Base-by-base conservation (phyloP, 2,888 invertebrate genomes). In the Bugula neritina region DNA sequence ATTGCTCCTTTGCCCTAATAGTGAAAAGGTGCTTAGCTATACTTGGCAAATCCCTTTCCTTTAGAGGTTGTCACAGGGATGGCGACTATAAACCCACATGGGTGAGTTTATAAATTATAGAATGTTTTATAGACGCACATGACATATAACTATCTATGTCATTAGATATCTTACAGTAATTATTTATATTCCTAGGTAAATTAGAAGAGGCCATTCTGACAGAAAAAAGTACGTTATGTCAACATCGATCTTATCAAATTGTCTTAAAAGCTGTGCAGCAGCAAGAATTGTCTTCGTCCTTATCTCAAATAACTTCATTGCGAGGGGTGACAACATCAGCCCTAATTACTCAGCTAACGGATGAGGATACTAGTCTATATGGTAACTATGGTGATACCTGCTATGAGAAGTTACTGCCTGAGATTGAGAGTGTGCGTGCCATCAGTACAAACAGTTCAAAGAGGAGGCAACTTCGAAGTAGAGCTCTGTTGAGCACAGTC, bases 381-480 rank as follows among this genome's bases (percentile, higher is more conserved):
- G 63, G 63, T 63, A 2, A 10, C 27, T 63, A 63, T 31, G 63
- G 63, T 31, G 13, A 25, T 5, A 13, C 63, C 5, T 63, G 31
- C 27, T 63, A 63, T 63, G 63, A 63, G 13, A 63, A 13, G 13
- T 31, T 63, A 31, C 63, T 63, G 2, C 63, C 63, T 13, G 31
- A 34, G n/a, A 63, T 63, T 2, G 63, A 63, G 31, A 29, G 2
- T 27, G 63, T 63, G 5, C 27, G 27, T 13, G 29, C 21, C 3
- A 27, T 63, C 5, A 63, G 5, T 5, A 23, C 10, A 31, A 31
- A 63, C n/a, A 31, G 63, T 29, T 3, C 5, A 25, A 63, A 63
- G 31, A 63, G 63, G 31, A 63, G 63, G 27, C 63, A n/a, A 31
- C 63, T 63, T 31, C 27, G 27, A 3, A 63, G 63, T 31, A 63